These are phyloP conservation scores for Sycophila texana DNA, from an alignment of 2,888 invertebrate genomes.

Conservation along the genomic window DNA sequence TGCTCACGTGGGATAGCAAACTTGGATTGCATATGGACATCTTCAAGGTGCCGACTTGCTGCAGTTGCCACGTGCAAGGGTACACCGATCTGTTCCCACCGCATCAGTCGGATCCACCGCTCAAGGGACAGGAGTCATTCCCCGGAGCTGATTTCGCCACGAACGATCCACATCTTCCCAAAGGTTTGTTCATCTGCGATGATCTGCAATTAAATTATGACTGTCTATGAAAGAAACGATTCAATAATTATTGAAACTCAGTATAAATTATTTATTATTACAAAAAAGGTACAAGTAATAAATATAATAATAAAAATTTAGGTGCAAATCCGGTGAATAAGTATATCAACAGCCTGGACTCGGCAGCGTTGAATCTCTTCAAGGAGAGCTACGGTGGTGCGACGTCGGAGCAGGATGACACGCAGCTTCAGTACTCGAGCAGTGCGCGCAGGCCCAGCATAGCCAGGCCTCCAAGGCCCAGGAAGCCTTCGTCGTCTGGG, in stretches of 20 bases:
- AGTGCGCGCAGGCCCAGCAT: slow-evolving; percentile 54
- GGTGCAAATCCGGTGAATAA: slow-evolving; percentile 43
- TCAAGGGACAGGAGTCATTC: slow-evolving; percentile 78
- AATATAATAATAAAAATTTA: background rate
- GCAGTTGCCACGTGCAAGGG: slow-evolving; percentile 88
- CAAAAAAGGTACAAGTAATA: too few species aligned
- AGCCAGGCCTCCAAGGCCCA: slow-evolving; percentile 68
- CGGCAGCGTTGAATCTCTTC: slow-evolving; percentile 46
- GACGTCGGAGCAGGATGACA: slow-evolving; percentile 55
- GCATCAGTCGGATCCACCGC: slow-evolving; percentile 77
- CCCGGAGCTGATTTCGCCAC: slow-evolving; percentile 77
- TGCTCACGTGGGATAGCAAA: slow-evolving; percentile 88
- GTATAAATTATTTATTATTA: too few species aligned
- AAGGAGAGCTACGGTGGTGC: slow-evolving; percentile 47
- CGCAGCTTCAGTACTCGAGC: slow-evolving; percentile 52
- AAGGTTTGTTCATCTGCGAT: slow-evolving; percentile 18
- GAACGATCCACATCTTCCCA: slow-evolving; percentile 45
- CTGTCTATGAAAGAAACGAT: too few species aligned
- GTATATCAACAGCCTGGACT: slow-evolving; percentile 51
- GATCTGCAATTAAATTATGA: too few species aligned
- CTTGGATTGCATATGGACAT: slow-evolving; percentile 89
- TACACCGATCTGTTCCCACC: slow-evolving; percentile 84
- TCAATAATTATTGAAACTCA: too few species aligned
- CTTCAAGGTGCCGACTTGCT: slow-evolving; percentile 89
- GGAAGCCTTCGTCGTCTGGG: slow-evolving; percentile 62